Evolutionary conservation across 1,140 invertebrate species (phyloP).

Genomic region (Antheraea mylitta): DNA sequence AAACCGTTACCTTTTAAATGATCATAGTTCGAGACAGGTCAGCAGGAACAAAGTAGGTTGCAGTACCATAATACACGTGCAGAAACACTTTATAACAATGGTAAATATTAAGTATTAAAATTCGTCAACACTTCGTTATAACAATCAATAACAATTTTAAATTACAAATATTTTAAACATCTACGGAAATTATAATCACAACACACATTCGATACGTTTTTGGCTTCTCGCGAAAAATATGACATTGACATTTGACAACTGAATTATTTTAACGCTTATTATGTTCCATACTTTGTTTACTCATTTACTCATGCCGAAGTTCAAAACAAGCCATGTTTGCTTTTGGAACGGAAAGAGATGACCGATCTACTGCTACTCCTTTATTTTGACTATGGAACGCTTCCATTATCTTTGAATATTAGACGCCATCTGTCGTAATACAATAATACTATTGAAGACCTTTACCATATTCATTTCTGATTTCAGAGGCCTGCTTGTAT

Average conservation of each 20-base stretch:
- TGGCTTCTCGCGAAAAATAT: slow-evolving; percentile 41
- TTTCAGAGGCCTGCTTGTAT: no score
- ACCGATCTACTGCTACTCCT: no score
- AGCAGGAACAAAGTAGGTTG: slow-evolving; percentile 69
- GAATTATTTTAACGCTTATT: slow-evolving; percentile 4
- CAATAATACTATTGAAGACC: no score
- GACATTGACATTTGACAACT: slow-evolving; percentile 35
- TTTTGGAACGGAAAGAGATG: no score
- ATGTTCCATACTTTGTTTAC: not conserved
- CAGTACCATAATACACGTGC: slow-evolving; percentile 47
- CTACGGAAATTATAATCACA: slow-evolving; percentile 62
- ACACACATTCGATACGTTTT: slow-evolving; percentile 53
- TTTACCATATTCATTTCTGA: no score
- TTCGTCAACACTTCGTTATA: slow-evolving; percentile 42
- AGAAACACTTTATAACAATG: slow-evolving; percentile 42
- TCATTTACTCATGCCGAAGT: not conserved
- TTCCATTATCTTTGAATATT: no score
- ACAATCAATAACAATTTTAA: slow-evolving; percentile 48
- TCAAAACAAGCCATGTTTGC: no score
- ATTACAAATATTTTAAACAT: slow-evolving; percentile 54
- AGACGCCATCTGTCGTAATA: no score
- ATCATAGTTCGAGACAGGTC: slow-evolving; percentile 60
- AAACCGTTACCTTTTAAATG: slow-evolving; percentile 72
- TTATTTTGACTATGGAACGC: no score
- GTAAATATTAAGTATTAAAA: slow-evolving; percentile 55